Percentiles rank a stretch among this genome's conserved stretches.
Conservation (phyloP, 2,113 vertebrate genomes). For the Lophochroa leadbeateri region DNA sequence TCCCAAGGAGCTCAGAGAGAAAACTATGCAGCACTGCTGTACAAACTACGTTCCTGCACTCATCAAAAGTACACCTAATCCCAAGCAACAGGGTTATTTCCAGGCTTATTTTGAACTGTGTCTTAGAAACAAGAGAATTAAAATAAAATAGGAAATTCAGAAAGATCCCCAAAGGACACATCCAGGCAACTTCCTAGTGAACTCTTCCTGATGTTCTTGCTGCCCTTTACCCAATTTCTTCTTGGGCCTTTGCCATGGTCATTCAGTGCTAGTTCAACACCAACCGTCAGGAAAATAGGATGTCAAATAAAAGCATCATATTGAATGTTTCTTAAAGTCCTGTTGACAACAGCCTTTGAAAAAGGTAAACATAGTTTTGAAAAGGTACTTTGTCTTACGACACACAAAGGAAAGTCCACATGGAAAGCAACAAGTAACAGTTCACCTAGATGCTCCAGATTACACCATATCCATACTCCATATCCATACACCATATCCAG, state of each 20-base stretch:
- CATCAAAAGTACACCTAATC: not conserved
- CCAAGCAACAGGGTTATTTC: not conserved
- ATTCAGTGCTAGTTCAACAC: not conserved
- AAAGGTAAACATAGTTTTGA: not conserved
- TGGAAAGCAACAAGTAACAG: not conserved
- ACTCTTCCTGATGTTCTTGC: not conserved
- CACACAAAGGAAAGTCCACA: not conserved
- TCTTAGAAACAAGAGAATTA: not conserved
- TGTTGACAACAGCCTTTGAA: not conserved
- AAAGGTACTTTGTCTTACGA: not conserved
- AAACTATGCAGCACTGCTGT: not conserved
- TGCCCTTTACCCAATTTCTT: not conserved
- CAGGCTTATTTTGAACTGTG: not conserved
- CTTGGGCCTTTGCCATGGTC: not conserved
- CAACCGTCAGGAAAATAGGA: not conserved
- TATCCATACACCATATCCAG: not conserved
- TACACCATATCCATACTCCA: not conserved
- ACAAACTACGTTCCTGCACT: not conserved
- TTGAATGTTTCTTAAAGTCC: not conserved
- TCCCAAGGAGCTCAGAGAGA: not conserved
- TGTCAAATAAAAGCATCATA: not conserved
- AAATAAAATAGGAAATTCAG: slow-evolving; percentile 23
- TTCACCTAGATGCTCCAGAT: not conserved
- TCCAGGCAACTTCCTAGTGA: not conserved
- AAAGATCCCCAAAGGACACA: slow-evolving; percentile 5